Conservation (phyloP, 2,113 vertebrate species). For the Mustelus asterias region DNA sequence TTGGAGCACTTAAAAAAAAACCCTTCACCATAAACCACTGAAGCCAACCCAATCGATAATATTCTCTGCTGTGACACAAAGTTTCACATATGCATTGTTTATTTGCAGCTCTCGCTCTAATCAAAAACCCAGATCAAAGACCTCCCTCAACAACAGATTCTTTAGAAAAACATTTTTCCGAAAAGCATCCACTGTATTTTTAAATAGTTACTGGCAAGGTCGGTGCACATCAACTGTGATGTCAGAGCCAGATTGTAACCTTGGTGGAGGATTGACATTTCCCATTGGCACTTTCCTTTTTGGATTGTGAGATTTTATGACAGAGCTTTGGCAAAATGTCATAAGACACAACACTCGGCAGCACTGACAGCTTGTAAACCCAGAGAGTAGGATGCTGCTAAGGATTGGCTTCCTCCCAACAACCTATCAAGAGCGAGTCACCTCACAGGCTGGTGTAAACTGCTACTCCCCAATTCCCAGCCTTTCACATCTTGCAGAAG, state of each 20-base stretch:
- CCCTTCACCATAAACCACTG: neutral
- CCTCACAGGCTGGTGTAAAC: slow-evolving; percentile 42
- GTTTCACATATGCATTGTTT: neutral
- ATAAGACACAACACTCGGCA: slow-evolving; percentile 42
- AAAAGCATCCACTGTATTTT: neutral
- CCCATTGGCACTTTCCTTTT: slow-evolving; percentile 29
- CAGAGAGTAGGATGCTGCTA: slow-evolving; percentile 42
- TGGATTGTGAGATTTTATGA: neutral
- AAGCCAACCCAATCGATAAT: neutral
- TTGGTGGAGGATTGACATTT: slow-evolving; percentile 35
- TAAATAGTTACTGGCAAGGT: slow-evolving; percentile 26
- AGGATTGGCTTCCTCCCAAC: slow-evolving; percentile 38
- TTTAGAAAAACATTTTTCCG: neutral
- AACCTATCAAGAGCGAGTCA: slow-evolving; percentile 42
- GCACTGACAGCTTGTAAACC: slow-evolving; percentile 45
- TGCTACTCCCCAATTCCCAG: slow-evolving; percentile 41
- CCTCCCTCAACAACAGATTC: neutral
- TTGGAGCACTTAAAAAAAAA: neutral
- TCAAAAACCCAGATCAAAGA: slow-evolving; percentile 19
- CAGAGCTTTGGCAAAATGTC: slow-evolving; percentile 36
- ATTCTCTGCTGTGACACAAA: neutral
- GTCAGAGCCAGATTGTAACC: slow-evolving; percentile 29
- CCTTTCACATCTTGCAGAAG: slow-evolving; percentile 43
- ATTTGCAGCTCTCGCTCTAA: neutral
- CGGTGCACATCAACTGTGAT: neutral